A percentile compares a stretch with the other conserved stretches of the same genome.
phyloP scores from a whole-genome alignment of 2,113 vertebrate species.

The Syrrhaptes paradoxus region DNA sequence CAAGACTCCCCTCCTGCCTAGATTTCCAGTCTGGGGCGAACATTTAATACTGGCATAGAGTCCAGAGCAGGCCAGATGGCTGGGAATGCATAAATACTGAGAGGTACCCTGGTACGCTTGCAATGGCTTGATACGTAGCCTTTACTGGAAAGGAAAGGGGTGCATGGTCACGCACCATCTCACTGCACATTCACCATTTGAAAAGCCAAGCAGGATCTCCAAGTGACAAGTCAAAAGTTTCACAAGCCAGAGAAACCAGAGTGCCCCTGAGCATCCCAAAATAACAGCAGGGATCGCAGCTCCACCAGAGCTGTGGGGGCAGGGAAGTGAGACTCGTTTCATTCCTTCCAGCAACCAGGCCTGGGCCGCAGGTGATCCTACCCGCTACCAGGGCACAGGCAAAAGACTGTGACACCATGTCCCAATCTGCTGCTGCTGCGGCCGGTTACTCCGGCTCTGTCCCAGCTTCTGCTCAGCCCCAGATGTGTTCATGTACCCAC shows the following conservation, averaged over 20 bases:
- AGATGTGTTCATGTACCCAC: not conserved
- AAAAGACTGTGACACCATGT: not conserved
- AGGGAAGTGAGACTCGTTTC: rapidly evolving
- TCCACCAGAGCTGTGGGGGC: not conserved
- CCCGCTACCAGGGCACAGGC: not conserved
- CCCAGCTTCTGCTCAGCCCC: not conserved
- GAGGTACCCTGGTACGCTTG: not conserved
- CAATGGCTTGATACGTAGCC: not conserved
- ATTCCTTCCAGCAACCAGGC: not conserved
- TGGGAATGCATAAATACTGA: not conserved
- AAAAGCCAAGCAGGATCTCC: not conserved
- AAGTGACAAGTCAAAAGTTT: not conserved
- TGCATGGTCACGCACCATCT: not conserved
- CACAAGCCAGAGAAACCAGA: not conserved
- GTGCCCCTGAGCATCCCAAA: not conserved
- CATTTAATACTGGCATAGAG: not conserved
- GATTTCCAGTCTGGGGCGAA: not conserved
- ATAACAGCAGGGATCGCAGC: not conserved
- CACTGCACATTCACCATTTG: not conserved
- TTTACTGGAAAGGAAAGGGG: not conserved
- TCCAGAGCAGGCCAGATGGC: not conserved
- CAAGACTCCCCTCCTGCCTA: not conserved
- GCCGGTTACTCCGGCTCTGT: not conserved
- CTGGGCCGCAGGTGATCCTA: not conserved
- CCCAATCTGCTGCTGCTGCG: not conserved